Evolutionary conservation across 2,797 vertebrate genomes (phyloP).

Genomic region (Sparidentex hasta): DNA sequence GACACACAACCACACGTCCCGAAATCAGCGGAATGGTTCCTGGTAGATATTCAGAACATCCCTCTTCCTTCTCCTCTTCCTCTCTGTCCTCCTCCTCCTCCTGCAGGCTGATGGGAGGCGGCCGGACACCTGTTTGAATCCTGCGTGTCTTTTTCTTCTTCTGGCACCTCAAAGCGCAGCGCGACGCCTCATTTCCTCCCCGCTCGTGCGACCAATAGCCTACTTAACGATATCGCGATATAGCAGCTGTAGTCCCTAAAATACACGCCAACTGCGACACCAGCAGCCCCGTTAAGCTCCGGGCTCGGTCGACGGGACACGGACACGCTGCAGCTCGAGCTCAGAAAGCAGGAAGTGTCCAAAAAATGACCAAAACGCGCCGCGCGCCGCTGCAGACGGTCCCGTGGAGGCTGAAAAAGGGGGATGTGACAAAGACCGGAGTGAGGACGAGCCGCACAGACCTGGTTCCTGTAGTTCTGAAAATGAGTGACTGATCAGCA

Average conservation of each 20-base stretch:
- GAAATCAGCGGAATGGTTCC: background rate
- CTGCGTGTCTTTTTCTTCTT: slow-evolving; percentile 16
- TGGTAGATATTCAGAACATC: background rate
- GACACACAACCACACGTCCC: background rate
- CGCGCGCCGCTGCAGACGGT: background rate
- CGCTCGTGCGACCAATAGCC: background rate
- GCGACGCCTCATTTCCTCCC: slow-evolving; percentile 23
- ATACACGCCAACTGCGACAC: background rate
- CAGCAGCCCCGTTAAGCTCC: background rate
- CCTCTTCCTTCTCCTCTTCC: background rate
- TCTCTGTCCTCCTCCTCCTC: slow-evolving; percentile 56
- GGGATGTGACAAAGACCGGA: background rate
- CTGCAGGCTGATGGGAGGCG: slow-evolving; percentile 47
- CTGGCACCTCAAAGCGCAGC: slow-evolving; percentile 22
- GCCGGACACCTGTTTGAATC: slow-evolving; percentile 85
- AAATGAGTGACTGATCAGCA: background rate
- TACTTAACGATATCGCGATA: too few relatives aligned
- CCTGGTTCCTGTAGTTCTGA: too few relatives aligned
- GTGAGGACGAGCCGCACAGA: background rate
- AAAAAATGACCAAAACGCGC: slow-evolving; percentile 19
- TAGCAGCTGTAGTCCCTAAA: background rate
- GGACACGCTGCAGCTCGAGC: slow-evolving; percentile 12
- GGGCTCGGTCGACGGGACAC: slow-evolving; percentile 9
- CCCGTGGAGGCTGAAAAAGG: background rate
- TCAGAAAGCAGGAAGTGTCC: slow-evolving; percentile 62